A percentile compares a stretch with the other conserved stretches of the same genome.
Conservation (phyloP, 1,140 invertebrate species). For the Laupala kohalensis region DNA sequence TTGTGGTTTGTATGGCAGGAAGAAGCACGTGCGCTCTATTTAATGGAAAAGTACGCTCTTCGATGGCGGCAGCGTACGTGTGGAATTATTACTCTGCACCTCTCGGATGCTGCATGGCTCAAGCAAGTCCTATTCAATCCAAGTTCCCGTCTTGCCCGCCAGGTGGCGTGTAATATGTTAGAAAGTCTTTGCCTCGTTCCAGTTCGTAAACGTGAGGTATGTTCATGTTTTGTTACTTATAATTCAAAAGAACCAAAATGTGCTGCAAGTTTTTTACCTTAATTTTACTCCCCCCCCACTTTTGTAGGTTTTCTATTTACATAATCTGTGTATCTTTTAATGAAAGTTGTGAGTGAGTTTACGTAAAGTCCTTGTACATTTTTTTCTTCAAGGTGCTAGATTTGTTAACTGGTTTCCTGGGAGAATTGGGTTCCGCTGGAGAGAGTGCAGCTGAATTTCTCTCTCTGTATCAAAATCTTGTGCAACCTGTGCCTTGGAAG, state of each 20-base stretch:
- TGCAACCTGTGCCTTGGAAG: conserved; percentile 76
- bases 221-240: background rate
- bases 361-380: no score
- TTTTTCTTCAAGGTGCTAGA: conserved; percentile 51
- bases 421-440: conserved; percentile 69
- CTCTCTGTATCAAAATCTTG: conserved; percentile 69
- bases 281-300: background rate
- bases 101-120: conserved; percentile 64
- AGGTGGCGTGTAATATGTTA: conserved; percentile 79
- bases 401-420: conserved; percentile 75
- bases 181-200: conserved; percentile 65
- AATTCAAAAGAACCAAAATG: no score
- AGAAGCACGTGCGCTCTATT: conserved; percentile 41
- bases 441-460: conserved; percentile 89
- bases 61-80: conserved; percentile 36
- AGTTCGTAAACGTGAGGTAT: conserved; percentile 50
- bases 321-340: background rate
- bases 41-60: conserved; percentile 64
- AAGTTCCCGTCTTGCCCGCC: conserved; percentile 72
- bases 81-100: conserved; percentile 32
- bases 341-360: no score
- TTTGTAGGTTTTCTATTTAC: background rate
- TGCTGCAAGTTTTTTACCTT: background rate
- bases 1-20: no score
- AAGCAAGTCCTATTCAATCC: conserved; percentile 81